Percentiles rank a stretch among this genome's conserved stretches.
These are phyloP conservation scores for Morelia viridis DNA, from an alignment of 2,797 vertebrate species.

Conservation along the genomic window DNA sequence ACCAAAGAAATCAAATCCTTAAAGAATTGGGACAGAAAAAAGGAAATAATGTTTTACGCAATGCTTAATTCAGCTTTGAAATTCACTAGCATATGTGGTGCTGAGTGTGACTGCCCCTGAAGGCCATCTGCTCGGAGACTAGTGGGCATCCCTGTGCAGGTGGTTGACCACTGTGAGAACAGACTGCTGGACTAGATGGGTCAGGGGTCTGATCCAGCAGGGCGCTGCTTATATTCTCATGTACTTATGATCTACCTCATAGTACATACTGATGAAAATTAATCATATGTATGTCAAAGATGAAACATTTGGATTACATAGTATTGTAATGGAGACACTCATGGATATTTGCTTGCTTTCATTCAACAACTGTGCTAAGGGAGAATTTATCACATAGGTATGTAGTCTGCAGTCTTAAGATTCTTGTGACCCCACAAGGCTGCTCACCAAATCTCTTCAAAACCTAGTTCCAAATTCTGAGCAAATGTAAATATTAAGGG, in stretches of 20 bases:
- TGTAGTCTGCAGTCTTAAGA: not conserved
- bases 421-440: not conserved
- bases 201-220: not conserved
- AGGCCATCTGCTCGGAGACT: no score
- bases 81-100: not conserved
- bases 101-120: no score
- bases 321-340: not conserved
- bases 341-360: not conserved
- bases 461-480: not conserved
- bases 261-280: constrained; percentile 18
- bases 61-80: not conserved
- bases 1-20: not conserved
- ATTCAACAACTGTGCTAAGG: not conserved
- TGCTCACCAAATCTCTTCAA: not conserved
- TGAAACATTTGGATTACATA: constrained; percentile 27
- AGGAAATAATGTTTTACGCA: not conserved
- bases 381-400: not conserved
- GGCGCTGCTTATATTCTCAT: not conserved
- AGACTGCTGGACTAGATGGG: no score
- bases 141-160: not conserved
- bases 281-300: not conserved
- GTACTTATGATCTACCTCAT: not conserved
- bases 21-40: not conserved
- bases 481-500: no score
- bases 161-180: not conserved